Percentiles rank a stretch among this genome's conserved stretches.
Conservation (phyloP, 64 coral and sea anemone genomes). For the Montipora capricornis region DNA sequence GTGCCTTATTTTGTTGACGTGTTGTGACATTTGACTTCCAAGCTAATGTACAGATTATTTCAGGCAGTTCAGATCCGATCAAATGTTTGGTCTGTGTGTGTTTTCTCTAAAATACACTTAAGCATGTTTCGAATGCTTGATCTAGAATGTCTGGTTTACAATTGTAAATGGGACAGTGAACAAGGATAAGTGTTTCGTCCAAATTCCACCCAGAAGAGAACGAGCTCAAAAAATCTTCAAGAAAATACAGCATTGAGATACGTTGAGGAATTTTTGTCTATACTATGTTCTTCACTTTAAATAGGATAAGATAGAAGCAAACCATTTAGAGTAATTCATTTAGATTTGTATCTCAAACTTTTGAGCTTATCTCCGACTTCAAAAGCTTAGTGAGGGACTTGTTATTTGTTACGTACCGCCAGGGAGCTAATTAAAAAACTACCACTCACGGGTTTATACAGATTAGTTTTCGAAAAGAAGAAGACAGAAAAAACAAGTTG, state of each 20-base stretch:
- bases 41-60: neutral
- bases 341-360: conserved; percentile 4
- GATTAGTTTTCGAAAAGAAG: neutral
- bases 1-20: conserved; percentile 2
- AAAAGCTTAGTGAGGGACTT: neutral
- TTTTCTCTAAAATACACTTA: conserved; percentile 26
- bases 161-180: neutral
- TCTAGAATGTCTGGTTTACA: neutral
- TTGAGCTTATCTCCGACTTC: neutral
- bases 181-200: no score
- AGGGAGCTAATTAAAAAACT: conserved; percentile 13
- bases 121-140: neutral
- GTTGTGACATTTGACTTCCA: neutral
- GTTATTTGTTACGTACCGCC: neutral
- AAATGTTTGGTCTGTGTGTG: conserved; percentile 1
- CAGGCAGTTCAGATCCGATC: conserved; percentile 18
- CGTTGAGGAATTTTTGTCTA: neutral
- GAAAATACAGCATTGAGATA: no score
- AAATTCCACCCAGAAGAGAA: no score
- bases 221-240: no score
- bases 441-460: no score
- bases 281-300: neutral
- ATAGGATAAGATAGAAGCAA: neutral
- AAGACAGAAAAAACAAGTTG: no score
- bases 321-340: neutral